These are phyloP conservation scores for Mormyrus iriodes DNA, from an alignment of 2,113 vertebrate species.

Conservation along the genomic window DNA sequence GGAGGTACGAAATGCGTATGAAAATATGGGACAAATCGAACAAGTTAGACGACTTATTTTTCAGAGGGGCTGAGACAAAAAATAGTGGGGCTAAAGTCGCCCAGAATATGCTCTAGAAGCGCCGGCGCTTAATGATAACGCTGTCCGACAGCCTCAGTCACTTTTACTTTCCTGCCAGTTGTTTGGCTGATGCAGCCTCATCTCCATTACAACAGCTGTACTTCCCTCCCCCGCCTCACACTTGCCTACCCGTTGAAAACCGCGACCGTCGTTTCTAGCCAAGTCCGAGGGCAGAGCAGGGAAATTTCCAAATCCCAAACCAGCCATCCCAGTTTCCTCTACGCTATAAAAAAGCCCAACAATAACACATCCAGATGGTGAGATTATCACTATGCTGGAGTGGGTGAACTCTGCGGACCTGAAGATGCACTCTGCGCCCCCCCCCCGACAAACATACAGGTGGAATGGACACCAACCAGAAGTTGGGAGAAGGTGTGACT, in stretches of 20 bases:
- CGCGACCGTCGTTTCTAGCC: neutral
- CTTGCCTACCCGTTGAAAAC: neutral
- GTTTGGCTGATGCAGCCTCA: slow-evolving; percentile 44
- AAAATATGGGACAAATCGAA: neutral
- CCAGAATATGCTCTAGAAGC: slow-evolving; percentile 20
- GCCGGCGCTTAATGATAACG: neutral
- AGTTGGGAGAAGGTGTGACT: neutral
- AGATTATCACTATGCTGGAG: neutral
- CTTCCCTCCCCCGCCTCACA: slow-evolving; percentile 2
- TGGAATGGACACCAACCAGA: neutral
- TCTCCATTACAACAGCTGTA: slow-evolving; percentile 67
- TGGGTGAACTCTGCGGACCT: neutral
- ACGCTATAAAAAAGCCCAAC: neutral
- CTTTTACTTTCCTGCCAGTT: slow-evolving; percentile 43
- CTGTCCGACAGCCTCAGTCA: neutral
- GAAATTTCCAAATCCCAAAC: slow-evolving; percentile 17
- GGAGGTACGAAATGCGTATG: neutral
- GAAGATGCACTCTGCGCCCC: neutral
- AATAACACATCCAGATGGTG: neutral
- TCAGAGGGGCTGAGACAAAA: neutral
- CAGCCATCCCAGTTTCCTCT: slow-evolving; percentile 11
- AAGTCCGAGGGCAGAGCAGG: slow-evolving; percentile 8
- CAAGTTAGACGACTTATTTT: neutral
- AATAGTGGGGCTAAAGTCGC: neutral
- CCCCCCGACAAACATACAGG: neutral